Base-by-base conservation (phyloP, 2,888 invertebrate genomes). In the Yponomeuta sedellus region DNA sequence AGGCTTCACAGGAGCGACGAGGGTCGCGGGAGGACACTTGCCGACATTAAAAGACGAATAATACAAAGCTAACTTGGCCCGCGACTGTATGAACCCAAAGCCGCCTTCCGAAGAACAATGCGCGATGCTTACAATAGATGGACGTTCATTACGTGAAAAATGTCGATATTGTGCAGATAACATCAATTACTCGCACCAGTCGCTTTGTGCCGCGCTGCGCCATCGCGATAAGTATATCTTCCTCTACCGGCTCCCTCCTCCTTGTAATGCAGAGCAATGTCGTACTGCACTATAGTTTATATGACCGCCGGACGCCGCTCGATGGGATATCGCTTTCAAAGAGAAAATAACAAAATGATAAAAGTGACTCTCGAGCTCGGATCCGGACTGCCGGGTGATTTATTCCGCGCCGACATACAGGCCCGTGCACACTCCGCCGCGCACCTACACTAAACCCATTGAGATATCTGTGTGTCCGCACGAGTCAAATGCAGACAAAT, bases 91-190 rank as follows among this genome's bases (percentile, higher is more conserved):
- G 44, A 8, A 16, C 44, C 16, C 44, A 16, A 52, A 52, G 44
- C 16, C 44, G 44, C 44, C 44, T 1, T 44, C 44, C 16, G 16
- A 52, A 12, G 44, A 52, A 52, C 44, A 52, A 52, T 16, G 44
- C 44, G 25, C 22, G 25, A 12, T 6, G 22, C 20, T 4, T 11
- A 25, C 22, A 20, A 20, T n/a, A 5, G 20, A 56, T 22, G 39
- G 63, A 64, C 67, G 66, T 68, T 69, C 71, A 68, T 71, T 71
- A 70, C 66, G 69, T 70, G 72, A 73, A 72, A 75, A 76, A 76
- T 72, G 75, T 74, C 73, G 71, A 74, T 72, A 73, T 71, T 68
- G 68, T 52, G 68, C 69, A 73, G 77, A 77, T 77, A 77, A 72
- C 76, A 78, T 77, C 75, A 77, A 76, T 78, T 78, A 77, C 74